These are phyloP conservation scores for Haliclystus octoradiatus DNA, from an alignment of 30 jellyfish, hydroid and myxozoan genomes.

Conservation along the genomic window DNA sequence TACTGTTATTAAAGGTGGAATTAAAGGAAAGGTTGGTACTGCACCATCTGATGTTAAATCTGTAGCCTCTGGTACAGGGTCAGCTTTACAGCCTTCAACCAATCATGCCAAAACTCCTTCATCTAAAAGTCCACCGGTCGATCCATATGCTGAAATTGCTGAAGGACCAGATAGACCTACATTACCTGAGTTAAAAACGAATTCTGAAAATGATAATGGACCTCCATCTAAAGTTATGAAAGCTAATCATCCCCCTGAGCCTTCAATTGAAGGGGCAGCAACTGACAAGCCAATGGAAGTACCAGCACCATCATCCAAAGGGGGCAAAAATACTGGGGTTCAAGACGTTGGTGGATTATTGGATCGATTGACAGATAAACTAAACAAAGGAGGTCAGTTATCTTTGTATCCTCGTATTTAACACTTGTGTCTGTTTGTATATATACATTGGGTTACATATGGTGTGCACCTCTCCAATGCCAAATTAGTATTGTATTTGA, in stretches of 20 bases:
- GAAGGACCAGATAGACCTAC: conserved; percentile 97
- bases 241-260: not conserved
- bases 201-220: conserved; percentile 40
- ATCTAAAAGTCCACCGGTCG: conserved; percentile 12
- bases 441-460: too few species aligned
- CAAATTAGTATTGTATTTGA: too few species aligned
- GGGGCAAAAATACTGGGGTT: conserved; percentile 12
- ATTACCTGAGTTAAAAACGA: conserved; percentile 74
- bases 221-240: conserved; percentile 55
- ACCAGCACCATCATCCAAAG: conserved; percentile 3
- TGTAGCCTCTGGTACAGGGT: not conserved
- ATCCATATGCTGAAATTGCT: conserved; percentile 98
- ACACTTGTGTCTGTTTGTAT: too few species aligned
- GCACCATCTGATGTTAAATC: conserved; percentile 11
- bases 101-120: conserved; percentile 10
- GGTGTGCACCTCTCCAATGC: too few species aligned
- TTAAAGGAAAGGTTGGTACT: not conserved
- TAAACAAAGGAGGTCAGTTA: conserved; percentile 78
- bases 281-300: not conserved
- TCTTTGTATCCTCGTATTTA: too few species aligned
- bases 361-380: conserved; percentile 78
- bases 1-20: not conserved
- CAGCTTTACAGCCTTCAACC: conserved; percentile 26
- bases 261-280: conserved; percentile 3
- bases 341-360: conserved; percentile 98